These are phyloP conservation scores for Percina caprodes DNA, from an alignment of 2,113 vertebrate species.

Conservation along the genomic window DNA sequence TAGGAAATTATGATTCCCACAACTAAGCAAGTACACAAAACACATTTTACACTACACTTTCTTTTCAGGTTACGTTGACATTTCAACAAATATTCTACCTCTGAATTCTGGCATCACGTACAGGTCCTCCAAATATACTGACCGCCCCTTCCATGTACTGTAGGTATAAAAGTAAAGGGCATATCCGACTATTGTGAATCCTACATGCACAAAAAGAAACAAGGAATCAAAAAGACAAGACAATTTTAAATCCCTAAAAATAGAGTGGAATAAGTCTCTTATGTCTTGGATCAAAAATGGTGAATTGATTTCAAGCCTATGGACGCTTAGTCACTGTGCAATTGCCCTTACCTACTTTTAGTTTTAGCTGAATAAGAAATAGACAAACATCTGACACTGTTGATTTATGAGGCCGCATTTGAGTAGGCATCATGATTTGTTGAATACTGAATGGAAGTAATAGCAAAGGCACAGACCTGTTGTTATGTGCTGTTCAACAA, in stretches of 20 bases:
- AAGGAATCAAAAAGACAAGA: constrained; percentile 1
- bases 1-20: neutral
- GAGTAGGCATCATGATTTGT: neutral
- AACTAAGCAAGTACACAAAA: neutral
- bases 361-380: neutral
- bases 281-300: neutral
- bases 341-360: neutral
- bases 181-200: constrained; percentile 82
- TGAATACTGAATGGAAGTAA: neutral
- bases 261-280: neutral
- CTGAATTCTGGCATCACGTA: constrained; percentile 89
- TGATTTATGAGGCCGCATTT: constrained; percentile 5
- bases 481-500: neutral
- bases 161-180: constrained; percentile 88
- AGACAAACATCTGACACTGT: neutral
- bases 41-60: neutral
- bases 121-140: constrained; percentile 88
- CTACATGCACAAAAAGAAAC: constrained; percentile 53
- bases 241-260: neutral
- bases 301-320: neutral
- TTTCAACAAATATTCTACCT: constrained; percentile 73
- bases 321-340: neutral
- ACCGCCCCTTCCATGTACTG: constrained; percentile 83
- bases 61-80: neutral
- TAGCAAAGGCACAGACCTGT: neutral